Evolutionary conservation across 1,140 invertebrate genomes (phyloP), one percentile per base, ranked within the genome.

Genomic region (Microplitis demolitor): DNA sequence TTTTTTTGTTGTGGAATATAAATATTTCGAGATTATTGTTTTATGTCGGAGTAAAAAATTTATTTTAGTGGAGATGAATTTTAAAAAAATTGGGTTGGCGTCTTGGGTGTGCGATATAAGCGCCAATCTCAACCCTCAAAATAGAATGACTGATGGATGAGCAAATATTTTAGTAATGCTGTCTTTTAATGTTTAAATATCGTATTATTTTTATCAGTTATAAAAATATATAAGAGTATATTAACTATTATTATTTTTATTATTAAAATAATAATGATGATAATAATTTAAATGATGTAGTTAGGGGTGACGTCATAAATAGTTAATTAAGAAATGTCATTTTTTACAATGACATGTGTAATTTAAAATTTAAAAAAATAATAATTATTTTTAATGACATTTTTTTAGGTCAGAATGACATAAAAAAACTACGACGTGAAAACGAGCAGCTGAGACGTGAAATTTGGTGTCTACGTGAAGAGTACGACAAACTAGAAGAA

Each of bases 401-500:
- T 74, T 54, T 88, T 88, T 37, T 86, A 95, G 94, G 95, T 77
- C 95, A 96, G 83, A 93, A 91, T 77, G 95, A 96, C 80, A 95
- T 96, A 69, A 96, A 95, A 83, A 96, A 96, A 83, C 82, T 96
- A 72, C 92, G 94, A 66, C 89, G 92, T 51, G 95, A 96, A 81
- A 96, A 96, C 86, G 94, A 96, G 77, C 93, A 94, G 81, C 87
- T 97, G 34, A 91, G 94, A 74, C 88, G 94, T 50, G 95, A 96
- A 84, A 95, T 96, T 82, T 96, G 95, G 89, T 92, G 91, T 51
- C 87, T 97, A 54, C 88, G 95, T 56, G 95, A 96, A 81, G 95
- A 96, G 82, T 96, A 95, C 83, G 94, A 96, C 80, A 90, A 93
- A 71, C 88, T 97, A 68, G 94, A 96, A 83, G 91, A 92, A 74